Evolutionary conservation across 1,140 invertebrate genomes (phyloP), one percentile per base, ranked within the genome.

Genomic region (Bilobella aurantiaca): DNA sequence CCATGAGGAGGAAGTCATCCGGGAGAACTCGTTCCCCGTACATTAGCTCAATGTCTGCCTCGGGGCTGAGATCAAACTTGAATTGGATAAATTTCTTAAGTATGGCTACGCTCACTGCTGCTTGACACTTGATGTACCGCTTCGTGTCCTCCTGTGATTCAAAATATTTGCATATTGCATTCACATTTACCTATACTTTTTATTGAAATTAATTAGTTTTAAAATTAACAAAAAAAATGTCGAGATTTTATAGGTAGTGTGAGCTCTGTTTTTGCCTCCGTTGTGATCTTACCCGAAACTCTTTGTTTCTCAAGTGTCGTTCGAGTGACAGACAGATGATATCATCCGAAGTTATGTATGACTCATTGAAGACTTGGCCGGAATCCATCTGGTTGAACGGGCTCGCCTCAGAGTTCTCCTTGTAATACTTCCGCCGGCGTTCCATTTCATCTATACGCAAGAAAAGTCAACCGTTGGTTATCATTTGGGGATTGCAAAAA

Each of bases 311-410:
- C 32, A 64, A 64, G 29, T 66, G 31, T 64, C 91, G 92, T 77
- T 96, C 91, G 60, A 96, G 77, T 12, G 91, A 93, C 58, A 96
- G 81, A 53, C 90, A 92, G 73, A 96, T 92, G 14, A 85, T 85
- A 77, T 96, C 93, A 73, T 91, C 88, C 16, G 91, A 89, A 62
- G 89, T 88, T 75, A 93, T 94, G 68, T 95, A 77, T 18, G 89
- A 81, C 73, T 90, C 81, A 74, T 91, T 88, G 42, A 79, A 76
- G 65, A 89, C 88, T 74, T 91, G 87, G 23, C 91, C 91, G 25
- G 89, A 79, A 73, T 91, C 88, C 73, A 93, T 89, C 5, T 87
- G 87, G 32, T 86, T 88, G 28, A 85, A 83, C 57, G 72, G 72
- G 28, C 66, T 80, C 66, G 85, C 83, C 67, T 87, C 82, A 0